A percentile compares a stretch with the other conserved stretches of the same genome.
Evolutionary conservation across 2,888 invertebrate species (phyloP).

Genomic region (Euphydryas editha): DNA sequence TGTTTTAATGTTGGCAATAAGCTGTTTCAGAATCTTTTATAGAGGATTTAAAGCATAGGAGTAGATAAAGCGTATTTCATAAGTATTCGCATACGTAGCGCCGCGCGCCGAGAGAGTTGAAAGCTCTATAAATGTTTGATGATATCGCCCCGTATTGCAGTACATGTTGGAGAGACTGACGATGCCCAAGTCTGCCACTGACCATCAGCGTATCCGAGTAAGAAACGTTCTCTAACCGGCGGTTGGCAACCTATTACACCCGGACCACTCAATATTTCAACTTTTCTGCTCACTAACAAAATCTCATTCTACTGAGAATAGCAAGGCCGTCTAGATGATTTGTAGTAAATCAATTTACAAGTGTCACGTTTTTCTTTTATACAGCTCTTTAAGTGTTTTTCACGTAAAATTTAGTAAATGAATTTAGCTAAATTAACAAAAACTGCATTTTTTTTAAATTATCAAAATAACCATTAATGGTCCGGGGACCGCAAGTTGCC

Average conservation of each 20-base stretch:
- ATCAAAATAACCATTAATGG: neutral
- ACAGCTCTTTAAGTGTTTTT: too few relatives aligned
- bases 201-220: constrained; percentile 96
- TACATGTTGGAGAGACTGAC: constrained; percentile 95
- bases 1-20: too few relatives aligned
- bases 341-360: too few relatives aligned
- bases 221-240: constrained; percentile 75
- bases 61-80: too few relatives aligned
- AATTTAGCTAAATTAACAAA: neutral
- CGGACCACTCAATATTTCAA: neutral
- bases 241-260: neutral
- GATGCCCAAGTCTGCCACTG: constrained; percentile 92
- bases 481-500: constrained; percentile 1
- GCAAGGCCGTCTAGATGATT: too few relatives aligned
- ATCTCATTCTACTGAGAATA: neutral
- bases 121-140: neutral
- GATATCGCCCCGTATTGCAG: constrained; percentile 85
- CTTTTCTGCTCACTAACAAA: neutral
- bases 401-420: neutral
- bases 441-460: neutral
- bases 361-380: too few relatives aligned
- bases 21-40: too few relatives aligned
- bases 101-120: neutral
- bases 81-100: too few relatives aligned
- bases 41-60: too few relatives aligned